These are phyloP conservation scores for Anguilla megastoma DNA, from an alignment of 2,797 vertebrate species.

Conservation along the genomic window DNA sequence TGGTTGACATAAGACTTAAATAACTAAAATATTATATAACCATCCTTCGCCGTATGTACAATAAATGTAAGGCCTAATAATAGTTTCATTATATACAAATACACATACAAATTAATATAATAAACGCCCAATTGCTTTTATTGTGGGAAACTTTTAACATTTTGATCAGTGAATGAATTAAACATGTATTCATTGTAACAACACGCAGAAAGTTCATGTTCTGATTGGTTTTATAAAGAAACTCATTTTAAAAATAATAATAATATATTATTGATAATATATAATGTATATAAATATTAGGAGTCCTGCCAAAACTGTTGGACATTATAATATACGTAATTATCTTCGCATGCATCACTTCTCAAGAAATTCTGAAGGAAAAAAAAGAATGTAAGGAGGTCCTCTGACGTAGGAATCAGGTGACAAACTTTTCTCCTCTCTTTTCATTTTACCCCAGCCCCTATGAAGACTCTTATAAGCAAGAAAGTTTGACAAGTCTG, in stretches of 20 bases:
- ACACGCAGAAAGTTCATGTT: neutral
- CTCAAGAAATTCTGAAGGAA: slow-evolving; percentile 20
- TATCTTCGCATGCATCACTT: neutral
- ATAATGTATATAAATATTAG: neutral
- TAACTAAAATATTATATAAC: neutral
- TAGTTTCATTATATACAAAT: neutral
- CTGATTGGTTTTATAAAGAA: neutral
- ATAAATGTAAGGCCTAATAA: neutral
- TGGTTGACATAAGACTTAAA: neutral
- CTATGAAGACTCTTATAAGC: slow-evolving; percentile 66
- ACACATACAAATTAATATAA: neutral
- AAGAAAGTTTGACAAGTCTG: slow-evolving; percentile 67
- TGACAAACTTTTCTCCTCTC: slow-evolving; percentile 59
- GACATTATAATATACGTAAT: neutral
- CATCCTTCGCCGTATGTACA: neutral
- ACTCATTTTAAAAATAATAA: neutral
- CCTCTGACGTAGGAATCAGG: slow-evolving; percentile 70
- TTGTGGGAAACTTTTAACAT: neutral
- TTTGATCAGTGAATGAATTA: neutral
- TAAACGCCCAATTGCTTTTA: neutral
- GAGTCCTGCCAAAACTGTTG: neutral
- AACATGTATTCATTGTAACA: neutral
- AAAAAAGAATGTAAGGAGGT: slow-evolving; percentile 37
- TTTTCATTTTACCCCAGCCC: slow-evolving; percentile 41
- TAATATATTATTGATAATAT: neutral